Evolutionary conservation across 2,888 invertebrate genomes (phyloP).

Genomic region (Drosophila formosana): DNA sequence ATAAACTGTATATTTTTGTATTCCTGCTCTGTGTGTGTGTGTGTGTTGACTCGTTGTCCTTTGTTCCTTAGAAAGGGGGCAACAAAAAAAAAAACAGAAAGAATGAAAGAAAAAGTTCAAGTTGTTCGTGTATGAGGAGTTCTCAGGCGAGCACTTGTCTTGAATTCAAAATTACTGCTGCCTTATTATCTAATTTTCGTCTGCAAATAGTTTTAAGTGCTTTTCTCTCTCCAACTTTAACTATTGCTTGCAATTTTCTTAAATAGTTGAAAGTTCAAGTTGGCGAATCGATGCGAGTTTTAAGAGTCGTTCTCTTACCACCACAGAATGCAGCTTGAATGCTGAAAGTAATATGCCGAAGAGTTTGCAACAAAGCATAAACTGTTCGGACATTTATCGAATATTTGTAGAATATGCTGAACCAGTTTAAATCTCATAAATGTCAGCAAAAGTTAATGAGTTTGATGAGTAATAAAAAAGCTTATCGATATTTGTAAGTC

Average conservation of each 20-base stretch:
- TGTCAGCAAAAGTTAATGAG: too few relatives aligned
- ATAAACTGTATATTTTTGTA: conserved; percentile 27
- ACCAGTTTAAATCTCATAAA: too few relatives aligned
- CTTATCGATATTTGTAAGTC: too few relatives aligned
- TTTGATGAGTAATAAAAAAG: too few relatives aligned
- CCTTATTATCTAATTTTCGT: conserved; percentile 3
- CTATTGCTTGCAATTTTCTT: conserved; percentile 1
- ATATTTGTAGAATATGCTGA: too few relatives aligned
- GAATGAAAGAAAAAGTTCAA: neutral
- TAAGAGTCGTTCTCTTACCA: too few relatives aligned
- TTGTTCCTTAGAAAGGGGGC: neutral
- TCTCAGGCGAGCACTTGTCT: neutral
- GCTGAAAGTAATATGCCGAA: neutral
- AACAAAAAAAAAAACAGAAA: neutral
- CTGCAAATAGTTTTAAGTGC: neutral
- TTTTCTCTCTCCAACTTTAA: neutral
- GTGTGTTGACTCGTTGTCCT: neutral
- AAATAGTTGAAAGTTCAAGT: neutral
- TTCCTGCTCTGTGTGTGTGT: conserved; percentile 1
- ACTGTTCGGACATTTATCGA: too few relatives aligned
- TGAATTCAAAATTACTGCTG: neutral
- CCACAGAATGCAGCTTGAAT: neutral
- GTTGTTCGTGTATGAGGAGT: neutral
- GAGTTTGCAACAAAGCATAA: too few relatives aligned
- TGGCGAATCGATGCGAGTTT: neutral